Conservation (phyloP, 2,113 vertebrate genomes). For the Peromyscus polionotus region DNA sequence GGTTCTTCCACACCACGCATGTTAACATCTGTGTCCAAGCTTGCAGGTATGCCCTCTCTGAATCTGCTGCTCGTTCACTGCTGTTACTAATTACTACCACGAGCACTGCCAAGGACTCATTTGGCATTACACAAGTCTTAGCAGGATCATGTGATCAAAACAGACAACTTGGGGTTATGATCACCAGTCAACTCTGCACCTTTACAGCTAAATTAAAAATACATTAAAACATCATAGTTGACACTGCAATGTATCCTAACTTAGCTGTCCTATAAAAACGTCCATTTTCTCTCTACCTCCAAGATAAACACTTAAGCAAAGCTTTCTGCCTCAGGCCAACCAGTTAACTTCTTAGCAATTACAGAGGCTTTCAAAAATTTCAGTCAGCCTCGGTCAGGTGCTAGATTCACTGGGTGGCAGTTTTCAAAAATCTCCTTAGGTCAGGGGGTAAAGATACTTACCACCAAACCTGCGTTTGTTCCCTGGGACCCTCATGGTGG, state of each 20-base stretch:
- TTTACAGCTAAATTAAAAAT: constrained; percentile 66
- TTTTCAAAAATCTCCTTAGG: not conserved
- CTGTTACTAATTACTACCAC: constrained; percentile 33
- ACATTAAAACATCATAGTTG: not conserved
- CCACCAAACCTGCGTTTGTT: not conserved
- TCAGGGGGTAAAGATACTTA: not conserved
- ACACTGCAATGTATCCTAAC: not conserved
- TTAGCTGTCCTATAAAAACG: constrained; percentile 53
- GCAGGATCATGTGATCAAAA: constrained; percentile 42
- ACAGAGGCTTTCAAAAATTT: constrained; percentile 11
- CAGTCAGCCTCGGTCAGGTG: not conserved
- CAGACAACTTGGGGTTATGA: constrained; percentile 37
- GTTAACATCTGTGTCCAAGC: not conserved
- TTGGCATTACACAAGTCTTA: constrained; percentile 55
- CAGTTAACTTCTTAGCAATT: constrained; percentile 44
- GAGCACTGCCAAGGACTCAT: constrained; percentile 12
- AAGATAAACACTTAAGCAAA: constrained; percentile 26
- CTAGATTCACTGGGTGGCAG: not conserved
- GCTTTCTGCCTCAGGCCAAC: constrained; percentile 5
- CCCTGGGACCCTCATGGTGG: not conserved
- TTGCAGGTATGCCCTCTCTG: not conserved
- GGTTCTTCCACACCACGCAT: not conserved
- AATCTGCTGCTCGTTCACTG: not conserved
- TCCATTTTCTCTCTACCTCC: constrained; percentile 52
- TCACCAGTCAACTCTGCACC: constrained; percentile 26